Conservation (phyloP, 2,888 invertebrate genomes). For the Drosophila niveifrons region DNA sequence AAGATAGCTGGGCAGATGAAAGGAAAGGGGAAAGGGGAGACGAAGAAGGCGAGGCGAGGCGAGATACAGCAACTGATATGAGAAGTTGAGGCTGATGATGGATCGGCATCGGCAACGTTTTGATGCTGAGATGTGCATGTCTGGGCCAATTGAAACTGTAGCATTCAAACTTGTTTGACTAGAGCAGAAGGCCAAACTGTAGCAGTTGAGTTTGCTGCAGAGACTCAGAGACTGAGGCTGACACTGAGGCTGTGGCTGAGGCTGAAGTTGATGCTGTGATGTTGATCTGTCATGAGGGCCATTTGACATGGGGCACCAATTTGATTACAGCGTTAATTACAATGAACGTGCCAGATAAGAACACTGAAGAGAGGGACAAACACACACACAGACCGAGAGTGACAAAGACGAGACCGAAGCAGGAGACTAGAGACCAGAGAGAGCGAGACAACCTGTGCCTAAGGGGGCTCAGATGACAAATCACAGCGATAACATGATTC, state of each 20-base stretch:
- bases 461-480: constrained; percentile 61
- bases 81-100: constrained; percentile 48
- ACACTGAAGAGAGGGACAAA: background rate
- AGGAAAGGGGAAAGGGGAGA: background rate
- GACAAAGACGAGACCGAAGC: background rate
- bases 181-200: constrained; percentile 63
- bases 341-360: constrained; percentile 36
- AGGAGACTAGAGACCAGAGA: background rate
- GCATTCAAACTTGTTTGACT: constrained; percentile 53
- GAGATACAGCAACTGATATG: constrained; percentile 51
- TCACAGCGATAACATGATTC: constrained; percentile 71
- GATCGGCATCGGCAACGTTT: constrained; percentile 53
- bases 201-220: too few relatives aligned
- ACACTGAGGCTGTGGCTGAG: constrained; percentile 29
- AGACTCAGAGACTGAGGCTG: too few relatives aligned
- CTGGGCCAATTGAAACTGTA: constrained; percentile 50
- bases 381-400: background rate
- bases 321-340: constrained; percentile 80
- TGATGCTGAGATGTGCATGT: constrained; percentile 51
- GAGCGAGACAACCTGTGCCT: constrained; percentile 22
- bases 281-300: constrained; percentile 72
- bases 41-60: constrained; percentile 3
- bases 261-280: constrained; percentile 40
- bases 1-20: background rate
- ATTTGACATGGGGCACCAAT: constrained; percentile 66